Conservation (phyloP, 2,113 vertebrate genomes). For the Plecturocebus donacophilus region DNA sequence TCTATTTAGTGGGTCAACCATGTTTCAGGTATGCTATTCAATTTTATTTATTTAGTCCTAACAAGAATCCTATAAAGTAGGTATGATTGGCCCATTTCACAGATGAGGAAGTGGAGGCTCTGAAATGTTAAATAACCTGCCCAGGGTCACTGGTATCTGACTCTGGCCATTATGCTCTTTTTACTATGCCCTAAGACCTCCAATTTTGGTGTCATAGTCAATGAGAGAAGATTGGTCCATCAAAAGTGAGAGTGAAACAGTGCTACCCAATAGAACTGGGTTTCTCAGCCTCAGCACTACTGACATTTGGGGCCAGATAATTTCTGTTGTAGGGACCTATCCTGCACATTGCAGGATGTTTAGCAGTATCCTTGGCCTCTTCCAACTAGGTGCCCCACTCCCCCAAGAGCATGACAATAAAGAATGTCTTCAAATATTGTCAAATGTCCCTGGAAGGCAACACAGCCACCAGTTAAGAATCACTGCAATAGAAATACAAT, state of each 20-base stretch:
- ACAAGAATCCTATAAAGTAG: neutral
- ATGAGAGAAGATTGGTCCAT: neutral
- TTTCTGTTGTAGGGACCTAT: neutral
- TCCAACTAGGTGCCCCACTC: neutral
- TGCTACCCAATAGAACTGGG: fast-evolving
- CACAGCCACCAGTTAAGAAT: neutral
- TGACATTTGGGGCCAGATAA: neutral
- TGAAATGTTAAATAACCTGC: neutral
- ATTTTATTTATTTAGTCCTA: neutral
- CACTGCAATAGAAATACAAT: neutral
- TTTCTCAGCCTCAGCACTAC: neutral
- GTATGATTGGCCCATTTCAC: neutral
- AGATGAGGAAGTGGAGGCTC: neutral
- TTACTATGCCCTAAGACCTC: neutral
- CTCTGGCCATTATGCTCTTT: neutral
- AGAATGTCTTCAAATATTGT: neutral
- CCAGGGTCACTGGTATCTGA: neutral
- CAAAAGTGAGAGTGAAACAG: neutral
- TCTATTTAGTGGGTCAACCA: neutral
- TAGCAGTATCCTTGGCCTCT: neutral
- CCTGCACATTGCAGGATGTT: fast-evolving
- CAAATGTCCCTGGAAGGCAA: neutral
- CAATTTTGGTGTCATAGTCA: neutral
- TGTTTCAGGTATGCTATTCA: too few relatives aligned
- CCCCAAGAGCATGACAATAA: neutral